Base-by-base conservation (phyloP, 2,113 vertebrate genomes). In the Vombatus ursinus region DNA sequence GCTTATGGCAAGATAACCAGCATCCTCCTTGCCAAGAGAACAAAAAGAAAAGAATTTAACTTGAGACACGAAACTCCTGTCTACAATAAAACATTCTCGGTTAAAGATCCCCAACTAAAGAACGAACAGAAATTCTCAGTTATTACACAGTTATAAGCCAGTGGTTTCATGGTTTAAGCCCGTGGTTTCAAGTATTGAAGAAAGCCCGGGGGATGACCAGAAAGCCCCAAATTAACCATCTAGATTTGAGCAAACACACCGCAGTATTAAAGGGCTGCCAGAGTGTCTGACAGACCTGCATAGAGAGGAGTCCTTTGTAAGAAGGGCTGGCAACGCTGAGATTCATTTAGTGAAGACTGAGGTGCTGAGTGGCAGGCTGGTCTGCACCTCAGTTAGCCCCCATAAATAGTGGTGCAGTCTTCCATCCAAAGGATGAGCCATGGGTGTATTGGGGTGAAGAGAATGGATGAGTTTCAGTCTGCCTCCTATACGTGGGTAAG, bases 11-110 rank as follows among this genome's bases (percentile, higher is more conserved):
- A 97, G 77, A 51, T 89, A 93, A 68, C 37, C 90, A 54, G 97
- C 92, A 94, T 90, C 95, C 93, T 52, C 94, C 97, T 96, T 84
- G 61, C 48, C 28, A 77, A 22, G 50, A 96, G 92, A 93, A 54
- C 19, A n/a, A 90, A 23, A 26, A 16, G 31, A 9, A 92, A 26
- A 7, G 3, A 57, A 96, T 96, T 96, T 95, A 94, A 94, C 94
- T 92, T 91, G 52, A 92, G 50, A 7, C 0, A n/a, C 28, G 50
- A 44, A 97, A 97, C 95, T 95, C 52, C 90, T 89, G 93, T 50
- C 51, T 94, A 50, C 92, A 92, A 92, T 0, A 0, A 51, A 92
- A 89, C 84, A 95, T 94, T 89, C 93, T 90, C 23, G 50, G 61
- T 8, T 61, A 90, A 77, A 91, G 92, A 93, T 94, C 91, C 84